Base-by-base conservation (phyloP, 2,888 invertebrate species). In the Drosophila quinaria region DNA sequence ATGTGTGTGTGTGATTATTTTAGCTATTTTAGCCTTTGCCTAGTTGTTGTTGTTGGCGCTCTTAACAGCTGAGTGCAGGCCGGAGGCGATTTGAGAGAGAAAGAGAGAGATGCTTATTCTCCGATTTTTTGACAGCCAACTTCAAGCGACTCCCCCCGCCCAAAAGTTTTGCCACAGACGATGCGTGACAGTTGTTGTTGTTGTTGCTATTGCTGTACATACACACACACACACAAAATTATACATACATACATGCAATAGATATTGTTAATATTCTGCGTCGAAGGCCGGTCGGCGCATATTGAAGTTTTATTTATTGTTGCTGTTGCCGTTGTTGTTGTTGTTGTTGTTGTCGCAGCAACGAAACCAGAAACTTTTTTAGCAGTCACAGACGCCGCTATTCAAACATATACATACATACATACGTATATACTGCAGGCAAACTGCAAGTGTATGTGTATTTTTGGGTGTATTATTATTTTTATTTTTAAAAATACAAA, bases 331-430 rank as follows among this genome's bases (percentile, higher is more conserved):
- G 64, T 33, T 72, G 58, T 59, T 56, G 37, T 54, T 72, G 58
- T 59, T 56, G 37, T 54, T 50, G 69, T 68, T 67, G 62, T 61
- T 69, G 70, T 63, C 70, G 70, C 68, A 65, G 59, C 64, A 60
- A 65, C 71, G 74, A 82, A 81, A 81, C 82, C 80, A 82, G 80
- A 81, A 81, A 80, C 78, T 79, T 79, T 74, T 77, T 77, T 66
- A 78, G 70, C 70, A 70, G 51, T 66, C 65, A 42, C 56, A 77
- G 52, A 66, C 78, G 35, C 65, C 61, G 78, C 66, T 73, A 60
- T 55, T 67, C 61, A 58, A 33, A 52, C 31, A 79, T 25, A 58
- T 39, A 52, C 31, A 79, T 25, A 55, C 42, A 58, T 29, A 47
- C n/a, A 63, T 9, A 59, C 39, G 46, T 54, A 58, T 54, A 41